Percentiles rank a stretch among this genome's conserved stretches.
Conservation (phyloP, 2,797 vertebrate genomes). For the Coracias cyanogaster region DNA sequence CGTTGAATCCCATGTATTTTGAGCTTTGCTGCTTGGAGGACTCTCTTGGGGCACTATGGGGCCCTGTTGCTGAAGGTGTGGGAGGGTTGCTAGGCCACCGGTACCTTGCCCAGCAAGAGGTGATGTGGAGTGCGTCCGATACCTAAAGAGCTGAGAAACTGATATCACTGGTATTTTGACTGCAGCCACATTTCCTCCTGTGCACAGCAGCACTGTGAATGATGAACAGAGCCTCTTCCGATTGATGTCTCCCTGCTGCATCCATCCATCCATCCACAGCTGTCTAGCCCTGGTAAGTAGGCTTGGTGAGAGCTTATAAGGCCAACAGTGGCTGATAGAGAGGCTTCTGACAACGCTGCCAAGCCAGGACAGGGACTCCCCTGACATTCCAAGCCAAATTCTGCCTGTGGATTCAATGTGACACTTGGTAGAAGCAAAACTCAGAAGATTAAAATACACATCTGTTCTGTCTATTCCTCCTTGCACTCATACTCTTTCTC, state of each 20-base stretch:
- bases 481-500: background rate
- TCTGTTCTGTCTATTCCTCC: background rate
- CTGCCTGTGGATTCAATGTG: background rate
- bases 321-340: background rate
- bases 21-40: background rate
- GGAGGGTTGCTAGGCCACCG: background rate
- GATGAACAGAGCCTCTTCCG: background rate
- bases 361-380: background rate
- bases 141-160: background rate
- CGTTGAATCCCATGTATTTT: background rate
- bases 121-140: background rate
- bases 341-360: background rate
- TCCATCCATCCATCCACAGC: background rate
- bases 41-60: background rate
- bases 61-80: background rate
- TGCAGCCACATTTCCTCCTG: background rate
- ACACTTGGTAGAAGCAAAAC: background rate
- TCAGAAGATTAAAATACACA: background rate
- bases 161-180: background rate
- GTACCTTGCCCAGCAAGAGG: background rate
- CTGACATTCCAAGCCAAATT: background rate
- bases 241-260: background rate
- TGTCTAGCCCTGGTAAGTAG: background rate
- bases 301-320: background rate
- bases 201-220: background rate